Evolutionary conservation across 2,888 invertebrate genomes (phyloP).

Genomic region (Callimorpha dominula): DNA sequence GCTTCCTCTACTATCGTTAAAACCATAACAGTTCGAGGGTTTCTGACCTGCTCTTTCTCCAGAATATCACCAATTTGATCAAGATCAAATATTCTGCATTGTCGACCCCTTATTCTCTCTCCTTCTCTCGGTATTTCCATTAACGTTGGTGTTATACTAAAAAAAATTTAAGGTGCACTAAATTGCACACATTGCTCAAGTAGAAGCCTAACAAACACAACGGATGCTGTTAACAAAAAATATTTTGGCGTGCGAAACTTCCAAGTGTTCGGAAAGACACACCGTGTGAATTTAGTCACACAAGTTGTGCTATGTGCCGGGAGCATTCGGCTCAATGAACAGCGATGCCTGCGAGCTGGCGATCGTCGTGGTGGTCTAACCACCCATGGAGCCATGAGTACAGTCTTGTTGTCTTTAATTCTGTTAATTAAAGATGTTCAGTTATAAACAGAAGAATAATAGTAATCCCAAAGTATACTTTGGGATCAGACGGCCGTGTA

Average conservation of each 20-base stretch:
- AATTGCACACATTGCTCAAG: slow-evolving; percentile 3
- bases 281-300: slow-evolving; percentile 55
- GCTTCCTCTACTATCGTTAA: no score
- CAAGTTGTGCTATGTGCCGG: slow-evolving; percentile 44
- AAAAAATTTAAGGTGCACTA: not conserved
- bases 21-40: not conserved
- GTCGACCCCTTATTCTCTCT: not conserved
- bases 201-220: slow-evolving; percentile 45
- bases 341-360: slow-evolving; percentile 66
- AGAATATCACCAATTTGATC: not conserved
- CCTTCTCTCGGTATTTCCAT: no score
- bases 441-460: no score
- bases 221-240: slow-evolving; percentile 61
- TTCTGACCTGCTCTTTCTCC: not conserved
- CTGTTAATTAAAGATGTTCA: no score
- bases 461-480: no score
- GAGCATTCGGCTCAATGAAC: slow-evolving; percentile 71
- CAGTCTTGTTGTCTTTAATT: not conserved
- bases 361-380: slow-evolving; percentile 65
- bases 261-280: slow-evolving; percentile 39
- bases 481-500: no score
- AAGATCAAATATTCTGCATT: not conserved
- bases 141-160: not conserved
- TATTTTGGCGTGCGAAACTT: slow-evolving; percentile 55
- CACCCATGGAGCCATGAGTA: slow-evolving; percentile 63